phyloP scores from a whole-genome alignment of 53 echinoderm and acorn worm species.

The Arbacia lixula region DNA sequence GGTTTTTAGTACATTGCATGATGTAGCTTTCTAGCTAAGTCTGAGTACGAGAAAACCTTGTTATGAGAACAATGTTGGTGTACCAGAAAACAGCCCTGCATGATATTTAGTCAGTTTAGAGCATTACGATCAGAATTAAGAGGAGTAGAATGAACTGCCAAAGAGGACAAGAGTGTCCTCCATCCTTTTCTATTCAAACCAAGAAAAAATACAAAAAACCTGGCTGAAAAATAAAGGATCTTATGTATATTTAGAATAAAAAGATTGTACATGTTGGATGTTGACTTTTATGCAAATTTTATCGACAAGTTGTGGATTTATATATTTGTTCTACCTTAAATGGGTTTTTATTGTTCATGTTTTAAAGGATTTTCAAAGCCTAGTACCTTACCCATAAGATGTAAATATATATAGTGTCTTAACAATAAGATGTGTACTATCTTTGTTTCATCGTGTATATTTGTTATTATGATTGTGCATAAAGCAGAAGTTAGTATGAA shows the following conservation, averaged over 20 bases:
- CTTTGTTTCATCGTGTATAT: slow-evolving; percentile 40
- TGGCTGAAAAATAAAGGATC: slow-evolving; percentile 54
- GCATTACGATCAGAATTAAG: not conserved
- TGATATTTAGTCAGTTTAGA: not conserved
- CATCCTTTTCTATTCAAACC: slow-evolving; percentile 47
- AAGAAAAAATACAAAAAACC: slow-evolving; percentile 48
- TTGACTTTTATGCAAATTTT: slow-evolving; percentile 59
- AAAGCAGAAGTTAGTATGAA: too few species aligned
- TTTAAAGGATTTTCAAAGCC: slow-evolving; percentile 33
- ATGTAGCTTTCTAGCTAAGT: too few species aligned
- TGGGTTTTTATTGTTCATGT: slow-evolving; percentile 53
- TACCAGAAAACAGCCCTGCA: too few species aligned
- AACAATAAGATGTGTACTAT: slow-evolving; percentile 32
- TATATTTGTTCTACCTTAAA: slow-evolving; percentile 52
- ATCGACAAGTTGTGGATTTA: slow-evolving; percentile 51
- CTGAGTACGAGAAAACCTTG: too few species aligned
- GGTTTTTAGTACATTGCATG: too few species aligned
- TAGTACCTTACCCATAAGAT: slow-evolving; percentile 37
- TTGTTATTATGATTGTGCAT: too few species aligned
- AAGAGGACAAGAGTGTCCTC: slow-evolving; percentile 36
- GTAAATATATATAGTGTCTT: slow-evolving; percentile 47
- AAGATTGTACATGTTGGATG: slow-evolving; percentile 61
- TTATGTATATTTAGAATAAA: slow-evolving; percentile 51
- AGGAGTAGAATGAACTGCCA: slow-evolving; percentile 40
- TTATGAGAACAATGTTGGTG: too few species aligned